phyloP scores from a whole-genome alignment of 2,888 invertebrate genomes.

The Tenthredo livida region DNA sequence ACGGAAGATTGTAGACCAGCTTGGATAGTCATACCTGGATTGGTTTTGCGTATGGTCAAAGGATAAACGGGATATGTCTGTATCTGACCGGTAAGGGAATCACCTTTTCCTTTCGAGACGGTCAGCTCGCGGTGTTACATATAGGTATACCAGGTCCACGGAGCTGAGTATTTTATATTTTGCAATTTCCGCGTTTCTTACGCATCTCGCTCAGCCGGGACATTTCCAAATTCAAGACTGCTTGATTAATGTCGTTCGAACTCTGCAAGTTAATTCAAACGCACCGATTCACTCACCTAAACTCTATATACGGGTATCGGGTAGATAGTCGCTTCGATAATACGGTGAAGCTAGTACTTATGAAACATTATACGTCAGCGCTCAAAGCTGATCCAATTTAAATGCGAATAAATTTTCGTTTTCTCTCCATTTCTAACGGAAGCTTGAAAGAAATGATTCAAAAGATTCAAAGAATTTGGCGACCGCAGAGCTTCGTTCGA shows the following conservation, averaged over 20 bases:
- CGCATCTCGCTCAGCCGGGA: not conserved
- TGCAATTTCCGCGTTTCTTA: constrained; percentile 48
- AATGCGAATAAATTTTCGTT: not conserved
- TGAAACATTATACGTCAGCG: constrained; percentile 1
- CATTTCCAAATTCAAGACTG: constrained; percentile 36
- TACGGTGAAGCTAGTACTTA: constrained; percentile 7
- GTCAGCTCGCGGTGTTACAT: constrained; percentile 8
- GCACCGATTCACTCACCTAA: not conserved
- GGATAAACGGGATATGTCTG: constrained; percentile 36
- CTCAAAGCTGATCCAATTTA: not conserved
- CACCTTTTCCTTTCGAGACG: constrained; percentile 21
- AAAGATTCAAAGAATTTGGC: not conserved
- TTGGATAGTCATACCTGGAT: not conserved
- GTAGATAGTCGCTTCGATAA: not conserved
- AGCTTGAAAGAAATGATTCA: not conserved
- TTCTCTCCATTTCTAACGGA: not conserved
- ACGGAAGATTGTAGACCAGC: constrained; percentile 15
- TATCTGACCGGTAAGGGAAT: not conserved
- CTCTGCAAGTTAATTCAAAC: constrained; percentile 25
- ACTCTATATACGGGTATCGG: constrained; percentile 14
- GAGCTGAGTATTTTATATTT: not conserved
- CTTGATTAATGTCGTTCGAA: constrained; percentile 6
- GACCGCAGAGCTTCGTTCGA: not conserved
- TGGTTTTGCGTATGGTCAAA: constrained; percentile 15
- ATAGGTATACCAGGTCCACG: not conserved